A percentile compares a stretch with the other conserved stretches of the same genome.
Evolutionary conservation across 64 coral and sea anemone species (phyloP).

Genomic region (Pachyseris speciosa): DNA sequence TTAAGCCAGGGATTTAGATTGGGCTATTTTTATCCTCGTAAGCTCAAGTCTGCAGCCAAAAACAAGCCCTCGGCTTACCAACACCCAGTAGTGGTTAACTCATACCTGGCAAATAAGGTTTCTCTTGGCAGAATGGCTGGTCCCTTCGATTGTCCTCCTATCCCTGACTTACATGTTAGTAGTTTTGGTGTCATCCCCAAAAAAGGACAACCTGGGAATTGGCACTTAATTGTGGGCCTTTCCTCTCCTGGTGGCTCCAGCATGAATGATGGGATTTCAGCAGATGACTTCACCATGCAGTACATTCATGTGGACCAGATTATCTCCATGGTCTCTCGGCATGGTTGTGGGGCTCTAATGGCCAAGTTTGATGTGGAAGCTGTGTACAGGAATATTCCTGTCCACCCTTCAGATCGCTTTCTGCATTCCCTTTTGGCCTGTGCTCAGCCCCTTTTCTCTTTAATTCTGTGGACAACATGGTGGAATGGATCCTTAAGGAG

Average conservation of each 20-base stretch:
- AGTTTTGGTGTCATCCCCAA: too few species aligned
- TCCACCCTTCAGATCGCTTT: too few species aligned
- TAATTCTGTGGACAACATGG: neutral
- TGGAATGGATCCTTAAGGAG: constrained; percentile 8
- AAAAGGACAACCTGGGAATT: too few species aligned
- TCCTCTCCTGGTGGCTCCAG: constrained; percentile 44
- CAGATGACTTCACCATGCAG: too few species aligned
- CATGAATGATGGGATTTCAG: too few species aligned
- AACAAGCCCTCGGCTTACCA: constrained; percentile 6
- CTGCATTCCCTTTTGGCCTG: too few species aligned
- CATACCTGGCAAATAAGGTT: constrained; percentile 15
- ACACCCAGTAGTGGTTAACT: neutral
- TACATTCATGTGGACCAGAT: too few species aligned
- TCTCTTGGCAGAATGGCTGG: too few species aligned
- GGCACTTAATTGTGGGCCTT: constrained; percentile 57
- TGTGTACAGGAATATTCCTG: too few species aligned
- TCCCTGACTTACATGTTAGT: constrained; percentile 12
- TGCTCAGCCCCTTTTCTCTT: too few species aligned
- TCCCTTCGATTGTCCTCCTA: constrained; percentile 3
- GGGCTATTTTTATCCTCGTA: neutral
- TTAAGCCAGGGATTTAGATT: neutral
- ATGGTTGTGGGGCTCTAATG: constrained; percentile 4
- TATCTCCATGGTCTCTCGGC: neutral
- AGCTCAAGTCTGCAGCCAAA: neutral
- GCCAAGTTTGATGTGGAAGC: constrained; percentile 29